Evolutionary conservation across 2,797 vertebrate genomes (phyloP), one percentile per base, ranked within the genome.

Genomic region (Eulemur coronatus): DNA sequence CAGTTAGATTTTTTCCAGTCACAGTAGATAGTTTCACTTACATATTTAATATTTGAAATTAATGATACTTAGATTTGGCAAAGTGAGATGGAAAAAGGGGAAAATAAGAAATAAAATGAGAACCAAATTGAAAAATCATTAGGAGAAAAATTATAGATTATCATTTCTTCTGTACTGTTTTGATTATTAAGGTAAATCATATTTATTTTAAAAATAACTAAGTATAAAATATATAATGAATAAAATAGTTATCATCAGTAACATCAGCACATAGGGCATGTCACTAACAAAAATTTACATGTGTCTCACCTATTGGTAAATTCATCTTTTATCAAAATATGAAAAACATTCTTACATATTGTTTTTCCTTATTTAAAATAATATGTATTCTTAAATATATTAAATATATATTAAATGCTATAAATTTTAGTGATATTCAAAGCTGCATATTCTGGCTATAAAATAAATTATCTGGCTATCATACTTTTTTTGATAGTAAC

Each of bases 221-320:
- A 48, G 20, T 35, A 26, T 69, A 87, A 13, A 70, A 30, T 80
- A 57, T 84, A 4, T 6, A 48, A 5, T 67, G 22, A 70, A 46
- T 78, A 63, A 30, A 81, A 50, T 30, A 20, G 2, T 61, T 14
- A 63, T 12, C 30, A 46, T n/a, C 7, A n/a, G 55, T 70, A 72
- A 41, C 78, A 4, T 6, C 8, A 85, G 26, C 1, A 38, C 0
- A 33, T 30, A 46, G 9, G 10, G 2, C 0, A 35, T 26, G 7
- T 22, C 14, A 65, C 0, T 48, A 84, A 14, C 1, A 28, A 13
- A 48, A 24, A 26, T 41, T 48, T 69, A 20, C 4, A 11, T 67
- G 48, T 73, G 79, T 75, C 28, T 72, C 20, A 81, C 6, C 2
- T 81, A 28, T 24, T 24, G 41, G 26, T 33, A 84, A 38, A 81